These are phyloP conservation scores for Ips typographus DNA, from an alignment of 1,140 invertebrate species.

Conservation along the genomic window DNA sequence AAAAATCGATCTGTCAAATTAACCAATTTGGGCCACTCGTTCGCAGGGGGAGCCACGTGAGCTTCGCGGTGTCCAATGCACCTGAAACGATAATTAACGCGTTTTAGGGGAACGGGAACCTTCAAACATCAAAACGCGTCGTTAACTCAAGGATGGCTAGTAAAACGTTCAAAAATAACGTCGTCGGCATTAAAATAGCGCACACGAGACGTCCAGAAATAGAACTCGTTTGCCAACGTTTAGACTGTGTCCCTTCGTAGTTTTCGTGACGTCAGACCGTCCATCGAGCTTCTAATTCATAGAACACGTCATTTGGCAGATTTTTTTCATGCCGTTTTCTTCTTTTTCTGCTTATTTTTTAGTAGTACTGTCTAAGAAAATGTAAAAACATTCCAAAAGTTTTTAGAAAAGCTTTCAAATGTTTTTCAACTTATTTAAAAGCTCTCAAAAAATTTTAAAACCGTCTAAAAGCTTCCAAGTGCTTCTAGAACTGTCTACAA, in stretches of 20 bases:
- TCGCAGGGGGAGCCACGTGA: no score
- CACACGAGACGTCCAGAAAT: conserved; percentile 3
- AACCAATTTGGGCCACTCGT: no score
- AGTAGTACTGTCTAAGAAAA: not conserved
- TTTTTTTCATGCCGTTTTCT: not conserved
- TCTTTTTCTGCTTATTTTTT: not conserved
- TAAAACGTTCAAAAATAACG: not conserved
- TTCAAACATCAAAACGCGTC: not conserved
- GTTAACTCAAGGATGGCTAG: not conserved
- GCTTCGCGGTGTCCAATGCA: no score
- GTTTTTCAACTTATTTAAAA: no score
- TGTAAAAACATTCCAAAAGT: not conserved
- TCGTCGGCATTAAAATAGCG: not conserved
- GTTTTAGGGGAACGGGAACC: no score
- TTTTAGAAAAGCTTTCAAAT: not conserved
- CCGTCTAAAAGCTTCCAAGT: no score
- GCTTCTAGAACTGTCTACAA: no score
- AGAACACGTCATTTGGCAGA: not conserved
- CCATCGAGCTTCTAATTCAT: no score
- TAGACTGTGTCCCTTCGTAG: not conserved
- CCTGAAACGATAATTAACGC: no score
- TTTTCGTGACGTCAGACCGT: not conserved
- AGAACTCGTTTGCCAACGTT: not conserved
- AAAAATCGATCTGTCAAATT: no score
- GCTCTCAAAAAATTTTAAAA: no score